Evolutionary conservation across 2,888 invertebrate genomes (phyloP).

Genomic region (Galeopsomyia nigrocyanea): DNA sequence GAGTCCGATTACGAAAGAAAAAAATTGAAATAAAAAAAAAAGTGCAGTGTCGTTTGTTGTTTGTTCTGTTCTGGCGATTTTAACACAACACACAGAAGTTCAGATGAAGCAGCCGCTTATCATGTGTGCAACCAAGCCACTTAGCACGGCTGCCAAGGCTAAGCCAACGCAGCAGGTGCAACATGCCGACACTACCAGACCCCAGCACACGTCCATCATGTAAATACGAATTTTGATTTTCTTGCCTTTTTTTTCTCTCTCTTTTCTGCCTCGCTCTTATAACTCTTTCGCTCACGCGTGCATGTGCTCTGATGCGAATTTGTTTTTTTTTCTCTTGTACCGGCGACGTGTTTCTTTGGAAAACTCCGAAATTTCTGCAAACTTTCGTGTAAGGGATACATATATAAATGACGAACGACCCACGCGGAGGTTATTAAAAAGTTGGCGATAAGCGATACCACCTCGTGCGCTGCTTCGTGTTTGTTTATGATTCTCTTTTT

Average conservation of each 20-base stretch:
- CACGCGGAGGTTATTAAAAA: too few species aligned
- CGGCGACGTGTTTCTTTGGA: too few species aligned
- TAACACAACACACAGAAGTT: not conserved
- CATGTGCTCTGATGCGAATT: too few species aligned
- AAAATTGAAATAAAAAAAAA: not conserved
- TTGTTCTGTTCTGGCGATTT: not conserved
- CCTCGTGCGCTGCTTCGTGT: not conserved
- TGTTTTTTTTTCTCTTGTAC: too few species aligned
- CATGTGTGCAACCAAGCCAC: constrained; percentile 65
- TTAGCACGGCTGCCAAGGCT: constrained; percentile 47
- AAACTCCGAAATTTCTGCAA: too few species aligned
- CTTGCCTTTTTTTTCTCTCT: not conserved
- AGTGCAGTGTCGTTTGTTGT: not conserved
- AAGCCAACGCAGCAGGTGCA: constrained; percentile 5
- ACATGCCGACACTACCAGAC: constrained; percentile 52
- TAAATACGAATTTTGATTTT: constrained; percentile 55
- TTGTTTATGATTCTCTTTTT: not conserved
- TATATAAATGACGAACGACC: too few species aligned
- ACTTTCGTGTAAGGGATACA: too few species aligned
- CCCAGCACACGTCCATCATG: constrained; percentile 66
- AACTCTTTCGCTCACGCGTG: not conserved
- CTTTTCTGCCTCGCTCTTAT: not conserved
- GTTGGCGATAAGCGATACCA: too few species aligned
- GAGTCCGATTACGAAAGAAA: too few species aligned
- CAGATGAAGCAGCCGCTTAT: constrained; percentile 39